Conservation (phyloP, 2,888 invertebrate genomes). For the Calameuta filiformis region DNA sequence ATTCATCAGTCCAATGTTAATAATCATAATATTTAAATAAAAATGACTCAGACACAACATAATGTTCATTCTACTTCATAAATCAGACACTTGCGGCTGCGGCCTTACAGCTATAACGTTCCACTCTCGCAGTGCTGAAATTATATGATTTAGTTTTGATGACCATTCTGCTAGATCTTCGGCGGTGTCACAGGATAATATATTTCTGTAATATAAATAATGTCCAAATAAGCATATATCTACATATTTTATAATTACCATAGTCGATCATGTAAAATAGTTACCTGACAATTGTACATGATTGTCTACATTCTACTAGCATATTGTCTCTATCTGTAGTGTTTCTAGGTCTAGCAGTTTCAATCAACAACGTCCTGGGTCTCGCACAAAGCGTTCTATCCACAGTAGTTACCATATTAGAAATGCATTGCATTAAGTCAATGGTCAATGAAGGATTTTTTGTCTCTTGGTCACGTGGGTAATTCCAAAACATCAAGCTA, state of each 20-base stretch:
- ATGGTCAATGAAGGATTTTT: conserved; percentile 57
- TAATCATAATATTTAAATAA: background rate
- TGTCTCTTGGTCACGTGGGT: conserved; percentile 65
- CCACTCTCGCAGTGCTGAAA: conserved; percentile 66
- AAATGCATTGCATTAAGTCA: conserved; percentile 62
- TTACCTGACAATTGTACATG: conserved; percentile 39
- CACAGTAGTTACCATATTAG: conserved; percentile 53
- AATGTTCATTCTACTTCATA: background rate
- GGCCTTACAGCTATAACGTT: conserved; percentile 34
- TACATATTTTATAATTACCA: background rate
- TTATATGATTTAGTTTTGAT: conserved; percentile 63
- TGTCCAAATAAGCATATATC: conserved; percentile 7
- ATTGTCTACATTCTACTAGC: conserved; percentile 29
- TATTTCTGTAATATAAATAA: conserved; percentile 46
- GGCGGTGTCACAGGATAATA: conserved; percentile 67
- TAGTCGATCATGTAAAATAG: background rate
- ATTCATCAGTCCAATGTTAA: background rate
- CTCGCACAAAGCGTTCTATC: conserved; percentile 67
- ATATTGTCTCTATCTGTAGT: conserved; percentile 33
- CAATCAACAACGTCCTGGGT: conserved; percentile 65
- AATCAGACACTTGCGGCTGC: background rate
- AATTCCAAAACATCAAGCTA: conserved; percentile 67
- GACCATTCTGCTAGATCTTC: conserved; percentile 67
- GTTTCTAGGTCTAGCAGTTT: conserved; percentile 42
- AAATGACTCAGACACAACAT: background rate